A percentile compares a stretch with the other conserved stretches of the same genome.
These are phyloP conservation scores for Drosophila nr. perissopoda DNA, from an alignment of 2,888 invertebrate genomes.

Conservation along the genomic window DNA sequence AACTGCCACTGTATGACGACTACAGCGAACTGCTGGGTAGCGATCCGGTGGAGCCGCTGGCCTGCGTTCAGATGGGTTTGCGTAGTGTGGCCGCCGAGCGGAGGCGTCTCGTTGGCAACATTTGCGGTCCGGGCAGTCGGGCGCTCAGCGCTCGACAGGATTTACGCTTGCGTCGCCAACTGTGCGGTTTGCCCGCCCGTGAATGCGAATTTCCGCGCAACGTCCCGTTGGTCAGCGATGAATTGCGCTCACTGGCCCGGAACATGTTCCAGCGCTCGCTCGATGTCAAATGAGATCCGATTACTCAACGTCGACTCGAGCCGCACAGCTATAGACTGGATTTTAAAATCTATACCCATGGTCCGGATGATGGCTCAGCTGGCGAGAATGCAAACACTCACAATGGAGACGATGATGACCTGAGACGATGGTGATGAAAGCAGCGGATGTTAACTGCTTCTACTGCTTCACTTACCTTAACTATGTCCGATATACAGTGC, in stretches of 20 bases:
- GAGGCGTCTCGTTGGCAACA: constrained; percentile 88
- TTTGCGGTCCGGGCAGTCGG: constrained; percentile 91
- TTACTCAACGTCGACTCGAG: constrained; percentile 33
- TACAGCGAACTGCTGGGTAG: constrained; percentile 55
- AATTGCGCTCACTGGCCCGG: constrained; percentile 80
- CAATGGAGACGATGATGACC: constrained; percentile 1
- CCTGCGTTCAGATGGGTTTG: constrained; percentile 87
- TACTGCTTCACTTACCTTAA: constrained; percentile 27
- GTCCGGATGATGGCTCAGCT: constrained; percentile 1
- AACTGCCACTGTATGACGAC: constrained; percentile 84
- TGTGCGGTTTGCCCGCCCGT: constrained; percentile 89
- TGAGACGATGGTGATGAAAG: background rate
- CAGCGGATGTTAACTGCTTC: constrained; percentile 22
- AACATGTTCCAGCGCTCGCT: constrained; percentile 82
- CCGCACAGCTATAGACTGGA: constrained; percentile 56
- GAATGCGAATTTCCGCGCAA: constrained; percentile 86
- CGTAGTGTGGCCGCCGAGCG: constrained; percentile 87
- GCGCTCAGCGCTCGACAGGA: constrained; percentile 93
- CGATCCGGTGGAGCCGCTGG: constrained; percentile 84
- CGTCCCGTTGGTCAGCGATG: constrained; percentile 74
- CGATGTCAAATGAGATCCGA: constrained; percentile 79
- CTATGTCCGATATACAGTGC: constrained; percentile 9
- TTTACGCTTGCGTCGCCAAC: constrained; percentile 89
- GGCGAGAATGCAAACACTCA: constrained; percentile 1
- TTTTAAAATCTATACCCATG: constrained; percentile 53